Evolutionary conservation across 2,113 vertebrate species (phyloP).

Genomic region (Cryptotis parvus): DNA sequence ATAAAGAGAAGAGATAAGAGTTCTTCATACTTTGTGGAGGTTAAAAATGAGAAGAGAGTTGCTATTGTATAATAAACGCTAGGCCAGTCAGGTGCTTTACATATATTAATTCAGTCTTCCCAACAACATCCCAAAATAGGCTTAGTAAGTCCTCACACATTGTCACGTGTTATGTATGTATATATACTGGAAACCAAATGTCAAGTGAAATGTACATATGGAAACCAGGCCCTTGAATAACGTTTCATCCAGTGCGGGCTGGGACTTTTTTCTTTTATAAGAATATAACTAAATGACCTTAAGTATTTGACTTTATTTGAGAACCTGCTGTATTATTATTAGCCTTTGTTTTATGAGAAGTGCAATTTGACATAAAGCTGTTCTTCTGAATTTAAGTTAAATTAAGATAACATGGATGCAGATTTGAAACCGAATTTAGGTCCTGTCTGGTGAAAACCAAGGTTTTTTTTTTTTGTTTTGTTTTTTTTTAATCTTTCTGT

Average conservation of each 20-base stretch:
- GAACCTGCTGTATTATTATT: neutral
- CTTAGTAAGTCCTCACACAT: neutral
- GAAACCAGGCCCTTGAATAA: neutral
- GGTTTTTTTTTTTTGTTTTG: too few species aligned
- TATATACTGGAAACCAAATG: neutral
- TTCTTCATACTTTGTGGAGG: neutral
- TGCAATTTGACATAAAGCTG: neutral
- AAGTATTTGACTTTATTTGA: neutral
- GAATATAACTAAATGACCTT: neutral
- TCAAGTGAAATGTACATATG: neutral
- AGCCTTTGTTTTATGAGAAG: constrained; percentile 32
- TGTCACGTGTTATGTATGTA: neutral
- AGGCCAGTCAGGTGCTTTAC: neutral
- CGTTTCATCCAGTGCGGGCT: neutral
- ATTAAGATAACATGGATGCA: neutral
- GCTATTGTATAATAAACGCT: neutral
- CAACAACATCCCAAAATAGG: neutral
- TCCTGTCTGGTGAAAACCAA: neutral
- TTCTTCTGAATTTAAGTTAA: constrained; percentile 25
- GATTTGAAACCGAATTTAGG: constrained; percentile 15
- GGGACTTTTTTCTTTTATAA: neutral
- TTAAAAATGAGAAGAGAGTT: neutral
- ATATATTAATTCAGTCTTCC: neutral
- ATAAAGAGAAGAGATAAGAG: neutral
- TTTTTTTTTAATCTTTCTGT: constrained; percentile 43